Evolutionary conservation across 1,140 invertebrate genomes (phyloP), one percentile per base, ranked within the genome.

Genomic region (Drosophila varians): DNA sequence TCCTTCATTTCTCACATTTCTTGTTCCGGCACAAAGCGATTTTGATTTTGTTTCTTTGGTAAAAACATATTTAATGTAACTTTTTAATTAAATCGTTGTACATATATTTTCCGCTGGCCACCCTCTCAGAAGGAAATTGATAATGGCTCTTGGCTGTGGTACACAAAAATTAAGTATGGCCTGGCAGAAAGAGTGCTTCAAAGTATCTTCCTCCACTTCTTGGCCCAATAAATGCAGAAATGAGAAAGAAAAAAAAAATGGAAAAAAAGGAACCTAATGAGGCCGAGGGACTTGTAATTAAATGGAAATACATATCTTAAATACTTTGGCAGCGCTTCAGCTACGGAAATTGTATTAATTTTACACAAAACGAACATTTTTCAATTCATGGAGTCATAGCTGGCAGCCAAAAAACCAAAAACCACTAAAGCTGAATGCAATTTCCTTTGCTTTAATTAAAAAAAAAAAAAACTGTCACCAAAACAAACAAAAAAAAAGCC

Each of bases 41-140:
- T 64, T 60, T 47, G 55, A 60, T 46, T 64, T 64, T 47, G 42
- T 19, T 47, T 4, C 57, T 14, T n/a, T 25, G 21, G 26, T 21
- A 57, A 57, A 43, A 64, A 74, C 61, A 75, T 75, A 86, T 84
- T 79, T 86, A 62, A 79, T 84, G 75, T 75, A 84, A 86, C 79
- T 84, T 84, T 84, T 79, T 86, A 84, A 84, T 84, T 84, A 84
- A 86, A 84, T 79, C 80, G 60, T 86, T 80, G 76, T 80, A 80
- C n/a, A 48, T 25, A 21, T 53, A 45, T 52, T 48, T 49, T 53
- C 45, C 28, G 28, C 28, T 31, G 28, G 28, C 36, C 36, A 16
- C 36, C 36, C 14, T 38, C 34, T 54, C 42, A 31, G 28, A 31
- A 51, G 49, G 72, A 76, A 72, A 82, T 82, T 82, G 74, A 82